phyloP scores from a whole-genome alignment of 1,140 invertebrate genomes.

The Aphidius ervi region DNA sequence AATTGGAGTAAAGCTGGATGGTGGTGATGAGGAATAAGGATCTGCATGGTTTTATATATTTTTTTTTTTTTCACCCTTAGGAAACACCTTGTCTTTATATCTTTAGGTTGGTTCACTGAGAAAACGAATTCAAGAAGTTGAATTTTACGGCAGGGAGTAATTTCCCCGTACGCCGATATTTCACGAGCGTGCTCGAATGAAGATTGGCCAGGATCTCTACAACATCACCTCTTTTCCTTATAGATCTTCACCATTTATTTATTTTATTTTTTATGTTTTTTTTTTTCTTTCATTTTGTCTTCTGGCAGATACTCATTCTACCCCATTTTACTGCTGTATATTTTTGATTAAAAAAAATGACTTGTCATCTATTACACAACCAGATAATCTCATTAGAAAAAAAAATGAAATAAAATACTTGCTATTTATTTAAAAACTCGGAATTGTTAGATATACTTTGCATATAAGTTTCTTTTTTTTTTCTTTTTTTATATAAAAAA shows the following conservation, averaged over 20 bases:
- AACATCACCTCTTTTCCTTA: slow-evolving; percentile 13
- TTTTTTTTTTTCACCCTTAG: slow-evolving; percentile 1
- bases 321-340: not conserved
- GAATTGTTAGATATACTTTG: too few relatives aligned
- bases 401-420: too few relatives aligned
- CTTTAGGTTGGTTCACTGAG: slow-evolving; percentile 10
- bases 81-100: slow-evolving; percentile 7
- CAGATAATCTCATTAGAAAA: too few relatives aligned
- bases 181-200: slow-evolving; percentile 42
- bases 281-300: slow-evolving; percentile 15
- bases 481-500: too few relatives aligned
- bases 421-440: too few relatives aligned
- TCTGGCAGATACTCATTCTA: not conserved
- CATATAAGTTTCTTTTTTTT: too few relatives aligned
- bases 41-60: slow-evolving; percentile 3
- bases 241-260: slow-evolving; percentile 16
- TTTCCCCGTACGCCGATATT: slow-evolving; percentile 44
- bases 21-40: too few relatives aligned
- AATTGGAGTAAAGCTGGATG: slow-evolving; percentile 31
- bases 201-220: slow-evolving; percentile 36
- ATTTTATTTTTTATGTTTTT: slow-evolving; percentile 14
- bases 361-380: not conserved
- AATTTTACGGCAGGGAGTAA: slow-evolving; percentile 45
- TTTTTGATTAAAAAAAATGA: not conserved
- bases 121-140: slow-evolving; percentile 21